Conservation (phyloP, 2,888 invertebrate genomes). For the Melinaea marsaeus region DNA sequence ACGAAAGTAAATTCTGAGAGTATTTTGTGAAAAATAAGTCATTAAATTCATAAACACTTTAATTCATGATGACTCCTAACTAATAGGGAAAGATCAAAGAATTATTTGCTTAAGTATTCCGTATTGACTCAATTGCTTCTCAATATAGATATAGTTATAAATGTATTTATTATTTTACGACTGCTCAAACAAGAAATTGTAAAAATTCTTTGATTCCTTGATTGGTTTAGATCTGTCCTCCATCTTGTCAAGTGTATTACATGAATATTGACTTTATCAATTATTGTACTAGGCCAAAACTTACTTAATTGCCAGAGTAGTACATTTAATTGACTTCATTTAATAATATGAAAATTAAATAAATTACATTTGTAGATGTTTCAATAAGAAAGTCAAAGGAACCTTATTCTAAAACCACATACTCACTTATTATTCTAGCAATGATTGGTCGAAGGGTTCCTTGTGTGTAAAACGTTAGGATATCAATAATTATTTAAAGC, state of each 20-base stretch:
- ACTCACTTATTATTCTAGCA: slow-evolving; percentile 65
- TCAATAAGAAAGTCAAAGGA: neutral
- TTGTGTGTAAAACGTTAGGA: slow-evolving; percentile 18
- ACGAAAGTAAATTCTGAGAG: too few species aligned
- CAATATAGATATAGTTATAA: slow-evolving; percentile 1
- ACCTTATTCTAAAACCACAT: neutral
- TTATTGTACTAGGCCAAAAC: too few species aligned
- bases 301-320: too few species aligned
- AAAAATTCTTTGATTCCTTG: neutral
- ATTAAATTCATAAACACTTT: too few species aligned
- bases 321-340: too few species aligned
- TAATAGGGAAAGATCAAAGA: too few species aligned
- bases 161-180: neutral
- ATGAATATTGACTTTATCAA: neutral
- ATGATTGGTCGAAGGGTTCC: slow-evolving; percentile 43
- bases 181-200: slow-evolving; percentile 1
- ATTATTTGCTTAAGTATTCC: too few species aligned
- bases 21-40: too few species aligned
- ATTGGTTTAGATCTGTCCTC: neutral
- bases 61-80: too few species aligned
- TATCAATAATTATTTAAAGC: too few species aligned
- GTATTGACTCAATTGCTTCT: too few species aligned
- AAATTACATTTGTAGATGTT: neutral
- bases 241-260: neutral
- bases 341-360: too few species aligned